phyloP scores from a whole-genome alignment of 30 jellyfish, hydroid and myxozoan species.

The Chironex yamaguchii region DNA sequence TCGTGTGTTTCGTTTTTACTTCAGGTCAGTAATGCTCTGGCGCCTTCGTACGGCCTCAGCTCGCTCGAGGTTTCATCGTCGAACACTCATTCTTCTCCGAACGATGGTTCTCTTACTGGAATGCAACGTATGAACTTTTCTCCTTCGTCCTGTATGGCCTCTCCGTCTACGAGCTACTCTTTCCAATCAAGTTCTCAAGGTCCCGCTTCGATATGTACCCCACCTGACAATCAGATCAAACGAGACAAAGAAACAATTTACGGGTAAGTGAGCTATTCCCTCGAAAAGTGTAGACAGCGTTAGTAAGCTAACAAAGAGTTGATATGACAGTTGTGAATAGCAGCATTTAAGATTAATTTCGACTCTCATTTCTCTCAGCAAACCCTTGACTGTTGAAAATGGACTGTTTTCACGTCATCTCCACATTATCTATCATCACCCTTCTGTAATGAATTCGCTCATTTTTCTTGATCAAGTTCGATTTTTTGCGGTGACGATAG shows the following conservation, averaged over 20 bases:
- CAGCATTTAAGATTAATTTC: conserved; percentile 65
- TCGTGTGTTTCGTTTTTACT: not conserved
- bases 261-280: conserved; percentile 65
- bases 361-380: not conserved
- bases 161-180: conserved; percentile 42
- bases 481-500: not conserved
- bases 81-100: not conserved
- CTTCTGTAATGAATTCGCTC: not conserved
- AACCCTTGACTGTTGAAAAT: not conserved
- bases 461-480: not conserved
- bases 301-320: conserved; percentile 78
- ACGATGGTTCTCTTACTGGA: conserved; percentile 14
- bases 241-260: conserved; percentile 84
- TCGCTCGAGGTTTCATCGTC: conserved; percentile 13
- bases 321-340: conserved; percentile 84
- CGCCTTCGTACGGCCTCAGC: conserved; percentile 19
- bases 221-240: conserved; percentile 82
- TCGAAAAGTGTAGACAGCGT: conserved; percentile 81
- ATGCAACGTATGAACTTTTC: conserved; percentile 25
- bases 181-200: conserved; percentile 40
- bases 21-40: conserved; percentile 34
- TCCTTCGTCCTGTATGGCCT: conserved; percentile 46
- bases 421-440: conserved; percentile 1
- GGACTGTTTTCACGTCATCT: conserved; percentile 1
- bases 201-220: conserved; percentile 61